Evolutionary conservation across 2,888 invertebrate species (phyloP), one percentile per base, ranked within the genome.

Genomic region (Patella depressa): DNA sequence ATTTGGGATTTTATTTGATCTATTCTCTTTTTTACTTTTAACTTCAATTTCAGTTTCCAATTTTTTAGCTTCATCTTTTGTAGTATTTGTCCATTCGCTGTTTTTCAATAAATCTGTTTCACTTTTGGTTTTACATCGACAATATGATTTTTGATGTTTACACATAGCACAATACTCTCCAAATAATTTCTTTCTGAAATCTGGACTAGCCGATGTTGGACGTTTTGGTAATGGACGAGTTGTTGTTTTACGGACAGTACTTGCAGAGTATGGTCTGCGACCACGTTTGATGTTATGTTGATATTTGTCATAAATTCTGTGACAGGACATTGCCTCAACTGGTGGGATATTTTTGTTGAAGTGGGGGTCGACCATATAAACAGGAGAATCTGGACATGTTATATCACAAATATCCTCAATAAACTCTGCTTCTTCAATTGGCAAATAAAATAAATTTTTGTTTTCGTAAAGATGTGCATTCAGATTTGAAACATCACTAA

Each of bases 161-260:
- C 65, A 65, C 65, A 65, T 65, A 24, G 65, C 65, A 65, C 65
- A 65, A 19, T 65, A 65, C 19, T 9, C 19, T 19, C 65, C 65
- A 19, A 65, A 65, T 65, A 65, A 65, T 65, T 65, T 65, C 65
- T 65, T 65, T 24, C 65, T 19, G 24, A 24, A 65, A 65, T 65
- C 65, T 15, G 65, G 65, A 12, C 65, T 24, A 11, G 65, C 65
- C 14, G 65, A 65, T 19, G 65, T 24, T 24, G 65, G 65, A 11
- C 65, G 65, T 24, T 24, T 19, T 65, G 65, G 65, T 24, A 65
- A 24, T 24, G 11, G 65, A 4, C 65, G 65, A 24, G 65, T 19
- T 24, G 24, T 19, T 65, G 65, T 1, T 65, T 24, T 19, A 19
- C 65, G 65, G 11, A 19, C 19, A 5, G 3, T 24, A 65, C 65